Evolutionary conservation across 2,797 vertebrate genomes (phyloP).

Genomic region (Trachurus trachurus): DNA sequence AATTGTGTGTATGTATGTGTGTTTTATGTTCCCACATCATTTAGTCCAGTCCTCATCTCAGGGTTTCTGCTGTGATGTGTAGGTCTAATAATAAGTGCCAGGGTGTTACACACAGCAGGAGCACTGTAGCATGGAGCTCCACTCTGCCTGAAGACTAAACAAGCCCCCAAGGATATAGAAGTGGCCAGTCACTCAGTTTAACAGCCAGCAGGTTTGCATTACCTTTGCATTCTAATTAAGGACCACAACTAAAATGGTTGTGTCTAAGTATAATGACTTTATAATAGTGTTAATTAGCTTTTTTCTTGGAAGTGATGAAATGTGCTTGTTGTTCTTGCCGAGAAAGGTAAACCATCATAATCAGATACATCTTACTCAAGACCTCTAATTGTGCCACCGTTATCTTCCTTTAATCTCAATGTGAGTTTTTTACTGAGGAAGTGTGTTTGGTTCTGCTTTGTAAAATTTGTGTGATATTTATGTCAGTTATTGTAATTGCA

Average conservation of each 20-base stretch:
- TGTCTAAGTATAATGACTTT: conserved; percentile 50
- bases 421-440: not conserved
- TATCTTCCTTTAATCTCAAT: not conserved
- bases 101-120: conserved; percentile 55
- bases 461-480: not conserved
- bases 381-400: not conserved
- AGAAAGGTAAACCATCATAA: conserved; percentile 6
- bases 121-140: conserved; percentile 33
- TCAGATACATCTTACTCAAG: not conserved
- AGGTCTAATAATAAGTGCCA: conserved; percentile 56
- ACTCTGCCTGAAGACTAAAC: conserved; percentile 58
- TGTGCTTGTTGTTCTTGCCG: not conserved
- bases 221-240: conserved; percentile 66
- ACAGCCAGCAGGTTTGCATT: conserved; percentile 30
- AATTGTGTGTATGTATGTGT: not conserved
- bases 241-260: conserved; percentile 55
- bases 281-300: conserved; percentile 34
- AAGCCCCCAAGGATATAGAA: conserved; percentile 41
- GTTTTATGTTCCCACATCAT: conserved; percentile 24
- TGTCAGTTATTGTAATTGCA: conserved; percentile 1
- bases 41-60: conserved; percentile 24
- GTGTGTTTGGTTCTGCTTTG: not conserved
- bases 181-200: conserved; percentile 25
- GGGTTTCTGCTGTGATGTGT: conserved; percentile 48
- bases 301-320: conserved; percentile 40